Evolutionary conservation across 2,888 invertebrate genomes (phyloP).

Genomic region (Nymphalis urticae): DNA sequence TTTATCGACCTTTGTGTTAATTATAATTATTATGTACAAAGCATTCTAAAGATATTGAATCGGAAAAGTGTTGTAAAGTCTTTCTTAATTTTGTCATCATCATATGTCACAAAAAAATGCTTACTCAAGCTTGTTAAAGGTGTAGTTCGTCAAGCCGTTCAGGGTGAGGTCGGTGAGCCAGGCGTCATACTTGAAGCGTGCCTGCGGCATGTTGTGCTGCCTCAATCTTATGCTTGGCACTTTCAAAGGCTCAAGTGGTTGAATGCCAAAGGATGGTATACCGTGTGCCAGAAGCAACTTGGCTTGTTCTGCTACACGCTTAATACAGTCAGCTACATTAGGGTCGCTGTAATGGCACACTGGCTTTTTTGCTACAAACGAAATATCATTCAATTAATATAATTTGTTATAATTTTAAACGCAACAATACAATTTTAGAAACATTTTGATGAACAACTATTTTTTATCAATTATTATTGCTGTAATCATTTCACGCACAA

Average conservation of each 20-base stretch:
- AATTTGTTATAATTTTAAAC: too few relatives aligned
- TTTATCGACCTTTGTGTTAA: too few relatives aligned
- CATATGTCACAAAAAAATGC: slow-evolving; percentile 41
- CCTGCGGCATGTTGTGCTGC: slow-evolving; percentile 75
- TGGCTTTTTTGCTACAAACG: slow-evolving; percentile 48
- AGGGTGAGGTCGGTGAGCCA: slow-evolving; percentile 74
- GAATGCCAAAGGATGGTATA: slow-evolving; percentile 81
- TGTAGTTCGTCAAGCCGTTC: slow-evolving; percentile 75
- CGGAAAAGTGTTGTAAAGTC: too few relatives aligned
- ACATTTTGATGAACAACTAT: too few relatives aligned
- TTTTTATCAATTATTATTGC: too few relatives aligned
- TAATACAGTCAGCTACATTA: slow-evolving; percentile 79
- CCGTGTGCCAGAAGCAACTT: slow-evolving; percentile 77
- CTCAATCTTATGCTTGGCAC: slow-evolving; percentile 82
- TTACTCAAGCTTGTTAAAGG: slow-evolving; percentile 77
- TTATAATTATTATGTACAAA: too few relatives aligned
- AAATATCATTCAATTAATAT: neutral
- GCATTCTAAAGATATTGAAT: too few relatives aligned
- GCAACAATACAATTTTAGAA: too few relatives aligned
- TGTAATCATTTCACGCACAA: too few relatives aligned
- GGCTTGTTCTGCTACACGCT: slow-evolving; percentile 77
- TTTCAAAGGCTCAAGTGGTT: slow-evolving; percentile 81
- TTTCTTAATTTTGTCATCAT: too few relatives aligned
- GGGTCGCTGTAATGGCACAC: slow-evolving; percentile 82
- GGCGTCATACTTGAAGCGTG: slow-evolving; percentile 78